A percentile compares a stretch with the other conserved stretches of the same genome.
Conservation (phyloP, 2,113 vertebrate species). For the Lepisosteus oculatus region DNA sequence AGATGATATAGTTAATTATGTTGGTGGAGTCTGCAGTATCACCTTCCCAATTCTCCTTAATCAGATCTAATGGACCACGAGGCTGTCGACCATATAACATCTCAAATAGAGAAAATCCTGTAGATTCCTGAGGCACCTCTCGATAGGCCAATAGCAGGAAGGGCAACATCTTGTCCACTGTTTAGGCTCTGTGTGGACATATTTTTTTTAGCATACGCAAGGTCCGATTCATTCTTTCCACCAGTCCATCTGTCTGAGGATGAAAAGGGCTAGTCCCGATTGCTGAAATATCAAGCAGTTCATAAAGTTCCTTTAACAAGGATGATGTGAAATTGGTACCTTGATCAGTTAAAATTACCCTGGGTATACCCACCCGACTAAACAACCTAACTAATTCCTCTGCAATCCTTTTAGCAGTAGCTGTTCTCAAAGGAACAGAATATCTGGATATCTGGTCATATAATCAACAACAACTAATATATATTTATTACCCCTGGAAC, state of each 20-base stretch:
- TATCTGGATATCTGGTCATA: neutral
- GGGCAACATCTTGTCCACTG: neutral
- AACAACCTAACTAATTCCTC: neutral
- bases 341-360: neutral
- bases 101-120: neutral
- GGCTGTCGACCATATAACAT: constrained; percentile 5
- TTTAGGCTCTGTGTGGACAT: neutral
- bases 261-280: neutral
- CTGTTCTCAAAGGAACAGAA: neutral
- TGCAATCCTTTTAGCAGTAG: neutral
- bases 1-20: neutral
- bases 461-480: neutral
- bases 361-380: neutral
- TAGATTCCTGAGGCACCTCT: neutral
- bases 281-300: neutral
- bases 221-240: neutral
- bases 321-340: neutral
- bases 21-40: neutral
- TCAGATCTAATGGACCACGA: neutral
- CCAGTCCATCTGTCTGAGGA: neutral
- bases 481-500: neutral
- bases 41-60: neutral
- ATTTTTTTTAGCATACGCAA: neutral
- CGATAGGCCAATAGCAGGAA: neutral
- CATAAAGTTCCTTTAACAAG: neutral